Base-by-base conservation (phyloP, 2,113 vertebrate genomes). In the Bubo bubo region DNA sequence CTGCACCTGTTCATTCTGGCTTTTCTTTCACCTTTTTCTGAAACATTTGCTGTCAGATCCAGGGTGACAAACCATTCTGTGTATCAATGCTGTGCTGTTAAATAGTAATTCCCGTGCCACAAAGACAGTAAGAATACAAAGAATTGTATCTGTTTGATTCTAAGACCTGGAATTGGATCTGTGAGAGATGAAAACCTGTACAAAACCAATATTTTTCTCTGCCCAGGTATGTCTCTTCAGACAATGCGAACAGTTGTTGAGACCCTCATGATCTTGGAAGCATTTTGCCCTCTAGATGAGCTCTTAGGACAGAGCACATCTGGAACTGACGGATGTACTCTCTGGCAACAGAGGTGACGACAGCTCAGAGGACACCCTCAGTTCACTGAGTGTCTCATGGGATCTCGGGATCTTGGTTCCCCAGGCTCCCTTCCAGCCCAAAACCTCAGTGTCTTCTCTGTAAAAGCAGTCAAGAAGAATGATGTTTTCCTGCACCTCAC, bases 181-280 rank as follows among this genome's bases (percentile, higher is more conserved):
- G 37, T 26, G n/a, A 81, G 21, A 63, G 37, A 37, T 14, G 21
- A 62, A 83, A 83, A 71, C 9, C 24, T 35, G 4, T n/a, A 45
- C 10, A 84, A 86, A 92, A 8, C 2, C 22, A 56, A 0, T 50
- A 45, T 83, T 90, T 88, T 62, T 2, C 19, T 87, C 32, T 60
- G 5, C 18, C 27, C 32, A 35, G 18, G 11, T 52, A 34, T 4
- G 6, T 23, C 59, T 55, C 26, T 81, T 86, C 71, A 56, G 72
- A 62, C 24, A 88, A 30, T 14, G 7, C 0, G 0, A 3, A 1
- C 9, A 53, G 8, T 10, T 84, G 3, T 81, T 45, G 32, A 49
- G 47, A 41, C 7, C 14, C 13, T 76, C 10, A 14, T 45, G 39
- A 68, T 27, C 12, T 77, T 45, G 55, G 50, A 73, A 80, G 30